A percentile compares a stretch with the other conserved stretches of the same genome.
These are phyloP conservation scores for Lasioglossum lativentre DNA, from an alignment of 2,888 invertebrate species.

Conservation along the genomic window DNA sequence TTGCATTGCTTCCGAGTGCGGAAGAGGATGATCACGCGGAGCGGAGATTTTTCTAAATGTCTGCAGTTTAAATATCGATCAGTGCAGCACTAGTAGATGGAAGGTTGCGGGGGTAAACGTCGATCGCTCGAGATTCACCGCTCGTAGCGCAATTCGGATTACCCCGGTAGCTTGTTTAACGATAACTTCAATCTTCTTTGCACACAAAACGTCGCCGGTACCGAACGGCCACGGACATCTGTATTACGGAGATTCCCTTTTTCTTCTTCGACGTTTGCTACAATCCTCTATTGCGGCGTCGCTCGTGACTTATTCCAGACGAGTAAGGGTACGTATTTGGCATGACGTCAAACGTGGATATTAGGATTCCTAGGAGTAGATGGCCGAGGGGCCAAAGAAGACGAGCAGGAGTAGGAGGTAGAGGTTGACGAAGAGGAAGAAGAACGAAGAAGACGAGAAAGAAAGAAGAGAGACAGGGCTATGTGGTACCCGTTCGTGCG, in stretches of 20 bases:
- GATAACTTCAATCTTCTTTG: conserved; percentile 37
- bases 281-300: conserved; percentile 64
- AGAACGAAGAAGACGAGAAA: background rate
- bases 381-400: conserved; percentile 70
- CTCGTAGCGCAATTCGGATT: conserved; percentile 38
- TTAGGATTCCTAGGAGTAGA: conserved; percentile 81
- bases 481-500: conserved; percentile 80
- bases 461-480: conserved; percentile 58
- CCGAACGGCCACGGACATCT: conserved; percentile 52
- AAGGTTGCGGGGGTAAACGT: conserved; percentile 7
- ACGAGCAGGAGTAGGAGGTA: conserved; percentile 51
- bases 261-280: conserved; percentile 59
- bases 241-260: conserved; percentile 45
- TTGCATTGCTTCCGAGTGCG: background rate
- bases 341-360: conserved; percentile 84
- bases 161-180: conserved; percentile 59
- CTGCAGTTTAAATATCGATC: conserved; percentile 6
- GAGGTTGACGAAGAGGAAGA: background rate
- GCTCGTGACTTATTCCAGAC: conserved; percentile 80
- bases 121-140: conserved; percentile 36
- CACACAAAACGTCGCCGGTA: conserved; percentile 66
- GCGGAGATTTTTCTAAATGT: background rate
- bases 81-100: background rate
- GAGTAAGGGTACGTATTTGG: conserved; percentile 82
- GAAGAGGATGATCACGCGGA: background rate